Evolutionary conservation across 2,113 vertebrate species (phyloP), one percentile per base, ranked within the genome.

Genomic region (Ondatra zibethicus): DNA sequence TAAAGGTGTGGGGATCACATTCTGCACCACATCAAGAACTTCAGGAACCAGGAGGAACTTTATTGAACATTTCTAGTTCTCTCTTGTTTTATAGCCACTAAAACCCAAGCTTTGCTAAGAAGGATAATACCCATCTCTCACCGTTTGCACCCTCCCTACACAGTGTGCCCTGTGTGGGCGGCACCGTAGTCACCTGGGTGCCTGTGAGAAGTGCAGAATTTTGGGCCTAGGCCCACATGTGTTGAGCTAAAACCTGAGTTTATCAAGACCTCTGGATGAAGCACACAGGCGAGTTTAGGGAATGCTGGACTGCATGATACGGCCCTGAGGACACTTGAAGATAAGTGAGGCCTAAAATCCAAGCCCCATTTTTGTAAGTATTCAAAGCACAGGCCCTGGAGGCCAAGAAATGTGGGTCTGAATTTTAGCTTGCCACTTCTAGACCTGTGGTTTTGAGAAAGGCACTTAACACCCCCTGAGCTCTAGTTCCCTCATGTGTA

Each of bases 381-480:
- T 45, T 68, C 21, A 92, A 68, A 95, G 17, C 3, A 13, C 19
- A 77, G 82, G 47, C 27, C 47, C 42, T 47, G 16, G 45, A 89
- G 91, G 52, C 66, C 45, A 96, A 93, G 86, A 94, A 89, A 87
- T 33, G 0, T 65, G 75, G 33, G 76, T 95, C 61, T 94, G 68
- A 91, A 91, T 94, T 50, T 96, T 75, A 58, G 82, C 36, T 89
- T 55, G 86, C 88, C 36, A n/a, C 82, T 96, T 91, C 1, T 77
- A 89, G 75, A 42, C 52, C 42, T 89, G 92, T 81, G 90, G 81
- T 94, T 96, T 94, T 80, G 63, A 97, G 95, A 91, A 95, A 94
- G 88, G 85, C 78, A 75, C 78, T 89, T 95, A 93, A 87, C 55
- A n/a, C 63, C 75, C 86, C 84, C 55, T 61, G 55, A 94, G 76